These are phyloP conservation scores for Nycteola revayana DNA, from an alignment of 2,888 invertebrate species.

Conservation along the genomic window DNA sequence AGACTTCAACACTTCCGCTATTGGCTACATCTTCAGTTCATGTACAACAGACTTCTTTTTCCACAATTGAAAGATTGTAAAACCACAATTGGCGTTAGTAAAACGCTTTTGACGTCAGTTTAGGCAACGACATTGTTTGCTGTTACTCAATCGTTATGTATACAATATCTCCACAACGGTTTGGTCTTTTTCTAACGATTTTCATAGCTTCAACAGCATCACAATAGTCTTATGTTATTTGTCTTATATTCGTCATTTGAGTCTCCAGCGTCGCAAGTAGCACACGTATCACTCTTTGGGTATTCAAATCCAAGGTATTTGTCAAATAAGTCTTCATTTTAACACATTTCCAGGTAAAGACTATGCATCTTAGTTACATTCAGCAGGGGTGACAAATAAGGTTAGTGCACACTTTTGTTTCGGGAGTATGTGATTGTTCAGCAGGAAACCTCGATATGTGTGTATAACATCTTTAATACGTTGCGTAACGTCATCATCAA, in stretches of 20 bases:
- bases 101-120: constrained; percentile 6
- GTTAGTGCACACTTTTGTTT: constrained; percentile 27
- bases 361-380: constrained; percentile 29
- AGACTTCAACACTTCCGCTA: constrained; percentile 13
- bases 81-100: constrained; percentile 21
- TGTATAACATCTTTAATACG: constrained; percentile 7
- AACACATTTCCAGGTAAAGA: constrained; percentile 23
- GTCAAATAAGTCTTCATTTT: constrained; percentile 17
- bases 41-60: constrained; percentile 19
- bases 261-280: constrained; percentile 13
- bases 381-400: constrained; percentile 28
- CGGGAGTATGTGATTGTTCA: constrained; percentile 28
- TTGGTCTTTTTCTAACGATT: constrained; percentile 6
- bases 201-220: too few relatives aligned
- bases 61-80: constrained; percentile 16
- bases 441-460: constrained; percentile 17
- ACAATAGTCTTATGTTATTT: not conserved
- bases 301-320: constrained; percentile 31
- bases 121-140: too few relatives aligned
- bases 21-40: constrained; percentile 22
- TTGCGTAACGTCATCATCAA: constrained; percentile 2
- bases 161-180: too few relatives aligned
- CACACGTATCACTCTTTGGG: constrained; percentile 18
- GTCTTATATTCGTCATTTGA: constrained; percentile 15
- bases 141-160: too few relatives aligned